Base-by-base conservation (phyloP, 2,797 vertebrate species). In the Novumbra hubbsi region DNA sequence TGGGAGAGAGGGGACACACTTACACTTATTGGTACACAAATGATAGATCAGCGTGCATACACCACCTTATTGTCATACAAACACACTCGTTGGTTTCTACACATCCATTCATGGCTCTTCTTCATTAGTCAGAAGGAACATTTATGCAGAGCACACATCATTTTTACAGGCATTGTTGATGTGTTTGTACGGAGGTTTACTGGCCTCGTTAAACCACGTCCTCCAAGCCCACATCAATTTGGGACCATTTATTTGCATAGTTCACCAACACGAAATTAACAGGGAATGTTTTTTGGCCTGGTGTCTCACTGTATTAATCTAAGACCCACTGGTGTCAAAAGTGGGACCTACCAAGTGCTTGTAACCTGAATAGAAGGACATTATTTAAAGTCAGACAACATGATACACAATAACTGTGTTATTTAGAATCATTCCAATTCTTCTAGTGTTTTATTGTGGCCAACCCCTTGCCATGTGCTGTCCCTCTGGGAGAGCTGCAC, bases 171-270 rank as follows among this genome's bases (percentile, higher is more conserved):
- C 87, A 79, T 70, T 71, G 80, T 91, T 92, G 90, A 91, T 91
- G 90, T 91, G 92, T 92, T 90, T 91, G 88, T 92, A 88, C 91
- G 90, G 88, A 85, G 85, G 90, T 94, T 93, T 92, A 93, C 88
- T 72, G 69, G 86, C 78, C 83, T 85, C 85, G 70, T 93, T 91
- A 94, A 93, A 90, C 3, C 90, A 90, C 80, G 85, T 91, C 88
- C 87, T 90, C 90, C 88, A 88, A 90, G 90, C 90, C 86, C 88
- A 80, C 84, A 93, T 88, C 87, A 88, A 92, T 92, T 92, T 90
- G 88, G 87, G 87, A 89, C 83, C 87, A 76, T 90, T 93, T 91
- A 91, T 92, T 92, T 90, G 87, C 90, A 84, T 86, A 85, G 88
- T 92, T 92, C 91, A 89, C 86, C 83, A 90, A 91, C 88, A 85